These are phyloP conservation scores for Craseonycteris thonglongyai DNA, from an alignment of 2,113 vertebrate species.

Conservation along the genomic window DNA sequence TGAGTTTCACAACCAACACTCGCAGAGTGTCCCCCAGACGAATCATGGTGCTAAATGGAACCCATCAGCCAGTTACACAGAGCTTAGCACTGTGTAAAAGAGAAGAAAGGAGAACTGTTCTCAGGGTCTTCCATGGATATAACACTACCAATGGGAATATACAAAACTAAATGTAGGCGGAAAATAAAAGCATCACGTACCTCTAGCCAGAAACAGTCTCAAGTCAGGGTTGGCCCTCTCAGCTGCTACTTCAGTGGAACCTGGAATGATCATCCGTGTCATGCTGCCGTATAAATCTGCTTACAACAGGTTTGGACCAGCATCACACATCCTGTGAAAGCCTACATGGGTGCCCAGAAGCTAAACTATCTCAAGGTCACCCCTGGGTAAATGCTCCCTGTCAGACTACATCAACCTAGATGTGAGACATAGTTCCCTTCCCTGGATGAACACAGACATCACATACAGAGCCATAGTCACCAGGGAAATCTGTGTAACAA, in stretches of 20 bases:
- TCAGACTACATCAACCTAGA: background rate
- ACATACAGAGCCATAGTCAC: background rate
- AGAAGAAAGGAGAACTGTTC: background rate
- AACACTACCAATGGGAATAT: background rate
- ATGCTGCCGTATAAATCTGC: background rate
- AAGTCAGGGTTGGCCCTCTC: background rate
- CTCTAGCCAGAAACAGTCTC: background rate
- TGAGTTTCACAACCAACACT: background rate
- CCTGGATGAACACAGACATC: background rate
- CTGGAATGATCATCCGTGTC: background rate
- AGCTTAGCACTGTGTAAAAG: background rate
- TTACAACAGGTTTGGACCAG: background rate
- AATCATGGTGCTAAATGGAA: background rate
- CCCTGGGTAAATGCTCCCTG: background rate
- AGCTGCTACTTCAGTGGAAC: background rate
- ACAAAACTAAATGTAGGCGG: background rate
- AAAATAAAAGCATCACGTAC: background rate
- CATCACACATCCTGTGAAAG: background rate
- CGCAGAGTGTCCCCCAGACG: slow-evolving; percentile 6
- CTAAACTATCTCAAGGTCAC: background rate
- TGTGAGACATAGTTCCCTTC: background rate
- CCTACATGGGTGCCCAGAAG: background rate
- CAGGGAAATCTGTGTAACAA: background rate
- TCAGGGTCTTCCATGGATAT: background rate
- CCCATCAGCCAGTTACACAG: background rate